These are phyloP conservation scores for Zootermopsis nevadensis DNA, from an alignment of 2,888 invertebrate genomes.

Conservation along the genomic window DNA sequence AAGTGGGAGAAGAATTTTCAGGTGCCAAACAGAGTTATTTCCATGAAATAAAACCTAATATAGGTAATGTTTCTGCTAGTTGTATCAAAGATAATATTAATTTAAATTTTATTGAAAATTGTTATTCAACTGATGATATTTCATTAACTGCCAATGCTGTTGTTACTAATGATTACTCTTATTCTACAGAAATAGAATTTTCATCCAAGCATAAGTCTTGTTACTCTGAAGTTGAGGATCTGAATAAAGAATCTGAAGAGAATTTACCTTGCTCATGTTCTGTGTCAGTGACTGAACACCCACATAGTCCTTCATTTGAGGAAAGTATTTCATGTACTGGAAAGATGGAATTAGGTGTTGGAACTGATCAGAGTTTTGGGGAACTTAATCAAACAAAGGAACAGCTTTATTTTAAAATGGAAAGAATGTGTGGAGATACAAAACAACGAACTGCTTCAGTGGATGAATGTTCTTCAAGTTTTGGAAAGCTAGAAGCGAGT, in stretches of 20 bases:
- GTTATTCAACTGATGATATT: neutral
- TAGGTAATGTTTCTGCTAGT: constrained; percentile 1
- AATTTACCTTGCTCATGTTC: constrained; percentile 6
- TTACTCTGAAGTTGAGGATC: neutral
- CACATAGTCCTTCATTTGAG: neutral
- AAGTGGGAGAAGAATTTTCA: neutral
- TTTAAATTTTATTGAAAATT: constrained; percentile 24
- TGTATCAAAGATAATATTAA: neutral
- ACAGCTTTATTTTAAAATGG: neutral
- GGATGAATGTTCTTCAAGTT: neutral
- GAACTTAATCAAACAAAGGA: neutral
- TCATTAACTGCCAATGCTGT: neutral
- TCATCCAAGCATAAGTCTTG: neutral
- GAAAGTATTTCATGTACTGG: neutral
- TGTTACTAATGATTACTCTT: neutral
- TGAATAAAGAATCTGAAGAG: neutral
- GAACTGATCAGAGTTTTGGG: neutral
- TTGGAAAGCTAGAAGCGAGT: constrained; percentile 4
- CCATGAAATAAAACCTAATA: neutral
- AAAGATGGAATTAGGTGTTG: constrained; percentile 27
- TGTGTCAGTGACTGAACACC: neutral
- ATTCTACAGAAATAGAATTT: neutral
- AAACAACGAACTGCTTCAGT: neutral
- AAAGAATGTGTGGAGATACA: neutral
- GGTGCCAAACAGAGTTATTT: constrained; percentile 13